Evolutionary conservation across 2,113 vertebrate genomes (phyloP).

Genomic region (Actinemys pallida): DNA sequence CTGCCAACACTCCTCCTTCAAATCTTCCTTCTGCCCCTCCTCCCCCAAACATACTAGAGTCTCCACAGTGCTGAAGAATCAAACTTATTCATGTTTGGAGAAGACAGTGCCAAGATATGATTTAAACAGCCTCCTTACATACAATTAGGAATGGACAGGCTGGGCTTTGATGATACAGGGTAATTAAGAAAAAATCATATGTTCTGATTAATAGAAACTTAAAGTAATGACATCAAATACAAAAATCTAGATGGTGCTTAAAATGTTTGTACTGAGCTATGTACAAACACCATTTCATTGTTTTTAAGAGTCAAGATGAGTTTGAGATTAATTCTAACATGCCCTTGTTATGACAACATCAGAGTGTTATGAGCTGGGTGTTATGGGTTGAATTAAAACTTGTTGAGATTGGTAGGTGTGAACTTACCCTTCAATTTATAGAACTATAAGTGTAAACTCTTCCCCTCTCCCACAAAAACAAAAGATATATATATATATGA

Average conservation of each 20-base stretch:
- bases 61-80: not conserved
- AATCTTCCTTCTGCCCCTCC: not conserved
- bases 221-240: not conserved
- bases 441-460: not conserved
- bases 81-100: not conserved
- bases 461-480: not conserved
- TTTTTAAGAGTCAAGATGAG: not conserved
- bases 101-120: not conserved
- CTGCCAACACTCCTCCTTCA: not conserved
- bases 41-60: not conserved
- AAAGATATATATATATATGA: not conserved
- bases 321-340: not conserved
- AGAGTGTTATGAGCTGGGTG: not conserved
- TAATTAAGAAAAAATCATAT: not conserved
- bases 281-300: not conserved
- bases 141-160: not conserved
- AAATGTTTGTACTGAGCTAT: not conserved
- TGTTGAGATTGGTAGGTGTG: not conserved
- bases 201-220: not conserved
- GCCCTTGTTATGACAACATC: conserved; percentile 2
- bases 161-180: not conserved
- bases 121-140: not conserved
- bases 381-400: not conserved
- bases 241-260: not conserved
- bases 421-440: not conserved